Evolutionary conservation across 2,797 vertebrate genomes (phyloP).

Genomic region (Erethizon dorsatum): DNA sequence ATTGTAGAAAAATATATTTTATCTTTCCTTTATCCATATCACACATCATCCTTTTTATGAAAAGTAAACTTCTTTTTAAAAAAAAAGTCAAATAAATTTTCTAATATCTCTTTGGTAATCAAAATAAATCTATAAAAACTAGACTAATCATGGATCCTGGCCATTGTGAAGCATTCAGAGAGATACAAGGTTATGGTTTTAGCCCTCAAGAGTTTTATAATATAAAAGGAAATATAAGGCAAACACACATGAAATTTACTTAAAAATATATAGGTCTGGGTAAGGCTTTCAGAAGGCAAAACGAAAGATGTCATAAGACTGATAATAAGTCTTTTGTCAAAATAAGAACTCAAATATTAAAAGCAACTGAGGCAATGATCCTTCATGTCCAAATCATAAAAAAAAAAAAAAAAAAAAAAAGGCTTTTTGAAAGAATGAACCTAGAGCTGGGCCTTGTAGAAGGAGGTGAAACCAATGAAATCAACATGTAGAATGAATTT

Average conservation of each 20-base stretch:
- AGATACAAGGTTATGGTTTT: neutral
- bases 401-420: slow-evolving; percentile 18
- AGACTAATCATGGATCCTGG: neutral
- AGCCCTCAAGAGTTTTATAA: slow-evolving; percentile 31
- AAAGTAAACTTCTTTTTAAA: slow-evolving; percentile 29
- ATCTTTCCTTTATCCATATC: neutral
- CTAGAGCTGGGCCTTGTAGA: neutral
- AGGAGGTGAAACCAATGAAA: slow-evolving; percentile 38
- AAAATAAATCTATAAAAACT: slow-evolving; percentile 71
- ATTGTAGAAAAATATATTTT: neutral
- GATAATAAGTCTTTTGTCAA: slow-evolving; percentile 70
- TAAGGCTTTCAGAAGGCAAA: slow-evolving; percentile 65
- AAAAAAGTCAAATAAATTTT: slow-evolving; percentile 40
- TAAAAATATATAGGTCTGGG: slow-evolving; percentile 42
- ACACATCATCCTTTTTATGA: neutral
- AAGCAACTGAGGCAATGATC: neutral
- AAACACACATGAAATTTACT: slow-evolving; percentile 64
- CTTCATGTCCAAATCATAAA: neutral
- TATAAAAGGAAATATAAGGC: slow-evolving; percentile 55
- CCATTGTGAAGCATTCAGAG: neutral
- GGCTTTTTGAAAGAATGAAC: neutral
- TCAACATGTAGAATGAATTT: slow-evolving; percentile 18
- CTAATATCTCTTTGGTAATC: slow-evolving; percentile 62
- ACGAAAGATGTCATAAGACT: slow-evolving; percentile 25
- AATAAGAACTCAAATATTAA: slow-evolving; percentile 71